Evolutionary conservation across 1,140 invertebrate genomes (phyloP).

Genomic region (Grapholita molesta): DNA sequence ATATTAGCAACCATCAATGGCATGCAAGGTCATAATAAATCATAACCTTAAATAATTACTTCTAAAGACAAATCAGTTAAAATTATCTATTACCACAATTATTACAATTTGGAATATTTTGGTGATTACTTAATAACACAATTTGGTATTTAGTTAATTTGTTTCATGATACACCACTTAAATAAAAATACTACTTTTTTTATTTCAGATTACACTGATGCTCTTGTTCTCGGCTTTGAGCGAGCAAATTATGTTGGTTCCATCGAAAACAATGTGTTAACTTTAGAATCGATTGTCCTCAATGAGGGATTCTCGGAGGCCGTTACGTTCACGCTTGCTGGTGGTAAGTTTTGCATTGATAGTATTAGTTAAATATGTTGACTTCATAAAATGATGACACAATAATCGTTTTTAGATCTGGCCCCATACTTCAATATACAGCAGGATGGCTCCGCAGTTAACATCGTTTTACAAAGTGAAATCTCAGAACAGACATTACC

Average conservation of each 20-base stretch:
- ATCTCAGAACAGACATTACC: constrained; percentile 18
- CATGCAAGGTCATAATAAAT: too few relatives aligned
- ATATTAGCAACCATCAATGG: too few relatives aligned
- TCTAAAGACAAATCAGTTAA: too few relatives aligned
- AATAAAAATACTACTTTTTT: too few relatives aligned
- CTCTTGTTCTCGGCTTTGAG: constrained; percentile 31
- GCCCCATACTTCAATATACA: background rate
- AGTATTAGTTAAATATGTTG: background rate
- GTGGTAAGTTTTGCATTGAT: background rate
- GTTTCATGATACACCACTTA: too few relatives aligned
- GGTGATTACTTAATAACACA: too few relatives aligned
- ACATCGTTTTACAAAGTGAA: background rate
- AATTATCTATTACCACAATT: too few relatives aligned
- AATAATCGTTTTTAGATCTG: constrained; percentile 14
- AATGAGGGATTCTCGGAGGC: constrained; percentile 25
- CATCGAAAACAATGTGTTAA: constrained; percentile 24
- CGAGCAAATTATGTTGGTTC: constrained; percentile 32
- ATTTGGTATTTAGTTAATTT: too few relatives aligned
- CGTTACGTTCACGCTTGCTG: background rate
- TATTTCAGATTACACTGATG: background rate
- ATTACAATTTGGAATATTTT: too few relatives aligned
- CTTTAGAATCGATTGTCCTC: constrained; percentile 28
- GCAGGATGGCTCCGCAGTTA: background rate
- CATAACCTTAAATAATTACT: background rate
- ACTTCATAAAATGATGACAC: too few relatives aligned